Percentiles rank a stretch among this genome's conserved stretches.
These are phyloP conservation scores for Poecilia gillii DNA, from an alignment of 2,797 vertebrate species.

Conservation along the genomic window DNA sequence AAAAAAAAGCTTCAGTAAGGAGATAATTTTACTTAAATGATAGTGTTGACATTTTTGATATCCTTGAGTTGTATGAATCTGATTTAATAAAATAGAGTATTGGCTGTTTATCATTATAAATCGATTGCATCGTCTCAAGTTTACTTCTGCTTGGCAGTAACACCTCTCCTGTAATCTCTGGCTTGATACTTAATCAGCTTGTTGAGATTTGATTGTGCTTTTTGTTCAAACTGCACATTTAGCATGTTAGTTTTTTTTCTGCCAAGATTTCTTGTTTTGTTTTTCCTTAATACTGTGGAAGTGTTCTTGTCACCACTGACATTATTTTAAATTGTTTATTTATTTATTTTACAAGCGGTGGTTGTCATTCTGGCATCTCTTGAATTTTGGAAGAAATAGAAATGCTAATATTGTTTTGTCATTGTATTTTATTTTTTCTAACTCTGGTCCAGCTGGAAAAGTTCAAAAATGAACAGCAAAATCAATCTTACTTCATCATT, in stretches of 20 bases:
- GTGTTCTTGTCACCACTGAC: too few species aligned
- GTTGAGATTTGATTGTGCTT: not conserved
- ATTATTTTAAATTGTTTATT: not conserved
- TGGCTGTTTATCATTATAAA: not conserved
- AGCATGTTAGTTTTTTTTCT: too few species aligned
- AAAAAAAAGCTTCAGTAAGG: not conserved
- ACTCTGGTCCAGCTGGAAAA: conserved; percentile 14
- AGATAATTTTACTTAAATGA: not conserved
- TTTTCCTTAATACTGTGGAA: too few species aligned
- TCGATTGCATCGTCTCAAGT: not conserved
- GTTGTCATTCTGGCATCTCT: not conserved
- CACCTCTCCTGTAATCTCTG: too few species aligned
- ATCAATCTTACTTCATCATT: conserved; percentile 63
- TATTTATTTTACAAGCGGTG: not conserved
- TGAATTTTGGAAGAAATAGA: not conserved
- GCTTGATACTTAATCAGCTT: too few species aligned
- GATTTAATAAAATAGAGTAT: not conserved
- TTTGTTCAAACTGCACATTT: too few species aligned
- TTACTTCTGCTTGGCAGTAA: not conserved
- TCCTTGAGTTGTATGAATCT: not conserved
- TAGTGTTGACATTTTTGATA: not conserved
- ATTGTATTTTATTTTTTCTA: not conserved
- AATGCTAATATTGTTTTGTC: not conserved
- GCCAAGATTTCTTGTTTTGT: too few species aligned
- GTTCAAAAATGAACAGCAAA: conserved; percentile 58